Evolutionary conservation across 2,113 vertebrate species (phyloP).

Genomic region (Pardalotus punctatus): DNA sequence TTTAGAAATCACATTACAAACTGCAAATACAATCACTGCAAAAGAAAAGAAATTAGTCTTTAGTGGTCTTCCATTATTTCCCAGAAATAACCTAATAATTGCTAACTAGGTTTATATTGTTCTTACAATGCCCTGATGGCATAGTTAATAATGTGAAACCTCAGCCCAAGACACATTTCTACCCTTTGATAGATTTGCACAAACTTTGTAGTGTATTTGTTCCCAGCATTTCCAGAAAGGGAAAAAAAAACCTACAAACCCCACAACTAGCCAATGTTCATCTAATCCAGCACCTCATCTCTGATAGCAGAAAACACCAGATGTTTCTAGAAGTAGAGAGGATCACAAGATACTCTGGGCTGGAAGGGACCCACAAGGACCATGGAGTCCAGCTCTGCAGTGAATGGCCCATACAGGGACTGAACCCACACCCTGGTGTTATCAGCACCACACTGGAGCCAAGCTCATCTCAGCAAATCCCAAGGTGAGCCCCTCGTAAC

Average conservation of each 20-base stretch:
- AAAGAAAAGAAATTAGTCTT: background rate
- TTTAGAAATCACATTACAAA: background rate
- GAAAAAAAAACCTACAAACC: background rate
- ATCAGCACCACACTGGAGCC: background rate
- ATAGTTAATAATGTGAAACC: background rate
- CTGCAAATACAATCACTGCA: background rate
- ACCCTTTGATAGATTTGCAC: background rate
- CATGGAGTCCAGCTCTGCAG: rapidly evolving
- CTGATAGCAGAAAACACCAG: background rate
- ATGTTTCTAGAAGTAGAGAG: background rate
- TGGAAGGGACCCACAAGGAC: background rate
- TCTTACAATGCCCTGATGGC: background rate
- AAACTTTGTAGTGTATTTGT: background rate
- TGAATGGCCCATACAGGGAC: background rate
- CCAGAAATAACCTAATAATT: background rate
- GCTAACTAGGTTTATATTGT: background rate
- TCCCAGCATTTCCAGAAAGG: background rate
- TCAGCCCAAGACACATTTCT: background rate
- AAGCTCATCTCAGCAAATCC: background rate
- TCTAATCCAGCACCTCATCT: background rate
- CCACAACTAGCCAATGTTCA: background rate
- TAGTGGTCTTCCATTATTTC: background rate
- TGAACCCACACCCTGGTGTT: background rate
- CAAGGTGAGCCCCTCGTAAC: background rate
- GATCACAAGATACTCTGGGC: background rate